Base-by-base conservation (phyloP, 2,888 invertebrate species). In the Gymnocheta viridis region DNA sequence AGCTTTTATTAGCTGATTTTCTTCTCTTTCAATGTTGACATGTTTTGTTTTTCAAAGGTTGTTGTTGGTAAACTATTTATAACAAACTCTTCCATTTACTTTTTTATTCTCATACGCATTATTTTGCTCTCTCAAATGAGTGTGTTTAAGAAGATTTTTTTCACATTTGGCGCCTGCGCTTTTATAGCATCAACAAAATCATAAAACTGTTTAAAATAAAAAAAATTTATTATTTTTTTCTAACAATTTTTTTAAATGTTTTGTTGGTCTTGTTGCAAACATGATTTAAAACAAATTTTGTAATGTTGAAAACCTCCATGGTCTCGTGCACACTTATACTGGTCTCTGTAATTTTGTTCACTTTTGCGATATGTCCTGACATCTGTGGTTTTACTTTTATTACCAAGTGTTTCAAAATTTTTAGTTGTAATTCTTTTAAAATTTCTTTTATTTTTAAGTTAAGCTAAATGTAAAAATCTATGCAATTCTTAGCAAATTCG, bases 21-120 rank as follows among this genome's bases (percentile, higher is more conserved):
- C 17, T 49, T 22, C 60, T 80, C 80, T 77, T 60, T 38, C 7
- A 22, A 47, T 81, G 80, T 81, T 84, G 80, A 56, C 83, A 80
- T 54, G 67, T 58, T 70, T 72, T n/a, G n/a, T n/a, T 62, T 49
- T 81, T 74, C 49, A 69, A 77, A 81, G 62, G 69, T 81, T 81
- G 81, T 64, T 81, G 70, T 70, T 56, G 41, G 0, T 14, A 17
- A 47, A 22, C 9, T 47, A 49, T 32, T 27, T 4, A n/a, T 6
- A 35, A 22, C 14, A 49, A 49, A 24, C 62, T 60, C 49, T n/a
- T 17, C 3, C 12, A 32, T 54, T 51, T 74, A 22, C n/a, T 0
- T 38, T 44, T 29, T 22, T 3, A 27, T 44, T 29, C 44, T 69
- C 62, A 60, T 27, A 51, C 35, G 29, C 47, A 49, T 29, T 27